These are phyloP conservation scores for Chaetogeoica ovagalla DNA, from an alignment of 2,888 invertebrate genomes.

Conservation along the genomic window DNA sequence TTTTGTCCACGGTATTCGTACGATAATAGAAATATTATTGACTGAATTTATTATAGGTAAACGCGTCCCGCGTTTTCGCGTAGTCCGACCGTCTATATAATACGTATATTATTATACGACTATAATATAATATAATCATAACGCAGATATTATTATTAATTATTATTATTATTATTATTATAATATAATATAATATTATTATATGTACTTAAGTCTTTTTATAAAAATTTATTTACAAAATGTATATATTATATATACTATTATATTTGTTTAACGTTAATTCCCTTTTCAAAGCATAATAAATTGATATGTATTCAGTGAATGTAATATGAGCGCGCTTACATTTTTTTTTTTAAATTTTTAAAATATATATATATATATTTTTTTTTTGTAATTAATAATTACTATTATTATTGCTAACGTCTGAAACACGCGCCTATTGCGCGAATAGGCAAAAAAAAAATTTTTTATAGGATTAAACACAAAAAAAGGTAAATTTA, in stretches of 20 bases:
- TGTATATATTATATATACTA: background rate
- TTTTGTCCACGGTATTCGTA: too few relatives aligned
- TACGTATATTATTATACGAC: background rate
- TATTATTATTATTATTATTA: too few relatives aligned
- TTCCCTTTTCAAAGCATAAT: constrained; percentile 45
- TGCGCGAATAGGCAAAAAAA: constrained; percentile 11
- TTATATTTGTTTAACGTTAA: constrained; percentile 40
- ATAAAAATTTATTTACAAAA: too few relatives aligned
- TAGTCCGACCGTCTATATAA: background rate
- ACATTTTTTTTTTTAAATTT: constrained; percentile 15
- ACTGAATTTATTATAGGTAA: too few relatives aligned
- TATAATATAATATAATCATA: too few relatives aligned
- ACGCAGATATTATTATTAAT: too few relatives aligned
- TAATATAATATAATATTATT: too few relatives aligned
- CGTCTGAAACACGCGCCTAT: constrained; percentile 22
- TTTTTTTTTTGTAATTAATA: background rate
- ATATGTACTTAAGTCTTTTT: too few relatives aligned
- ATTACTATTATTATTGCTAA: constrained; percentile 30
- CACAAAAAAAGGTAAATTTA: background rate
- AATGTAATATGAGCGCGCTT: constrained; percentile 50
- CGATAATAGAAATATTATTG: too few relatives aligned
- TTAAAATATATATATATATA: too few relatives aligned
- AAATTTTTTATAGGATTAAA: constrained; percentile 15
- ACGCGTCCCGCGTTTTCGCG: too few relatives aligned
- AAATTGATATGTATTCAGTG: constrained; percentile 50